Conservation (phyloP, 2,888 invertebrate species). For the Nomada ruficornis region DNA sequence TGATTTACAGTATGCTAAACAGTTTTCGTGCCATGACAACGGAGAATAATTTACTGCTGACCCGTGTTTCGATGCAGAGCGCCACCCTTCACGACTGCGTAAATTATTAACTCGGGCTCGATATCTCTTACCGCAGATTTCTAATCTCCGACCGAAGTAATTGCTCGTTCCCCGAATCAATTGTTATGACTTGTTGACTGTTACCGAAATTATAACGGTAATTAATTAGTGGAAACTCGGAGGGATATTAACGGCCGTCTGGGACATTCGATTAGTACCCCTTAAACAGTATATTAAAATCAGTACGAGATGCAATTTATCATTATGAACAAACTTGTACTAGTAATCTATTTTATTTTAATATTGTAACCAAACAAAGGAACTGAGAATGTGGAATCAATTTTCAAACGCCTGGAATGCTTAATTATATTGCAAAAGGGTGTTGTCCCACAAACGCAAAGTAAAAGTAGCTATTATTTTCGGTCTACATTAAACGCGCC, state of each 20-base stretch:
- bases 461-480: slow-evolving; percentile 36
- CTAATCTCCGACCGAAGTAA: slow-evolving; percentile 48
- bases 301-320: background rate
- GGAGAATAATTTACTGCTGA: slow-evolving; percentile 54
- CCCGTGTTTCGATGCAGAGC: slow-evolving; percentile 27
- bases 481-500: slow-evolving; percentile 33
- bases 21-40: slow-evolving; percentile 31
- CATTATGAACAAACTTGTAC: no score
- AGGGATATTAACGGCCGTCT: background rate
- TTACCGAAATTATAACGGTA: slow-evolving; percentile 5
- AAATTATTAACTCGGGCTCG: slow-evolving; percentile 59
- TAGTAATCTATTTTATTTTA: no score
- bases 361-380: no score
- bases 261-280: background rate
- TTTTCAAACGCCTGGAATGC: background rate
- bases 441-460: background rate
- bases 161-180: slow-evolving; percentile 29
- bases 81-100: slow-evolving; percentile 31
- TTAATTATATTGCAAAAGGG: background rate
- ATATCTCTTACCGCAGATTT: slow-evolving; percentile 52
- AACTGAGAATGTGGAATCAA: no score
- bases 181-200: slow-evolving; percentile 30
- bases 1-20: slow-evolving; percentile 50
- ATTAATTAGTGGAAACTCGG: slow-evolving; percentile 12
- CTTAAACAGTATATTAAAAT: background rate